Evolutionary conservation across 30 jellyfish, hydroid and myxozoan species (phyloP).

Genomic region (Phacellophora camtschatica): DNA sequence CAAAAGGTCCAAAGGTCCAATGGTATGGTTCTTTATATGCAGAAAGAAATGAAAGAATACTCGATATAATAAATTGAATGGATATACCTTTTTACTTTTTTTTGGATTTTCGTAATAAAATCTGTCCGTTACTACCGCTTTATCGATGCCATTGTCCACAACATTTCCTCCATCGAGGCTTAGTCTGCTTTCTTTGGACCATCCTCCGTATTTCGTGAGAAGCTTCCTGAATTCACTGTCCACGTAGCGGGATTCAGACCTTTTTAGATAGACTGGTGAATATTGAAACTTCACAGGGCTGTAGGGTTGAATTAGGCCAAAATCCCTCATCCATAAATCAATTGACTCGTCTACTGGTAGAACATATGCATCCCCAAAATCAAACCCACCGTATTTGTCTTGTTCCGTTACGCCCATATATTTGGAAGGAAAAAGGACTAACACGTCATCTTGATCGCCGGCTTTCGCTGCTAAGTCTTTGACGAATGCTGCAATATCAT

Average conservation of each 20-base stretch:
- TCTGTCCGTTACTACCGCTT: slow-evolving; percentile 52
- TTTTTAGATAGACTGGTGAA: slow-evolving; percentile 45
- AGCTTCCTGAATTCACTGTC: slow-evolving; percentile 25
- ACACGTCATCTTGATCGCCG: slow-evolving; percentile 34
- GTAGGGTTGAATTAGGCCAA: slow-evolving; percentile 42
- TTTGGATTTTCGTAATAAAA: slow-evolving; percentile 30
- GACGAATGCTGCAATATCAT: slow-evolving; percentile 47
- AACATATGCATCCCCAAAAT: slow-evolving; percentile 42
- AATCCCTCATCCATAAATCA: slow-evolving; percentile 64
- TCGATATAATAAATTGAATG: not conserved
- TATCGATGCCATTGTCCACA: slow-evolving; percentile 57
- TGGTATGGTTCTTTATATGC: no score
- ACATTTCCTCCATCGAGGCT: slow-evolving; percentile 64
- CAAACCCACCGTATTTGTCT: slow-evolving; percentile 24
- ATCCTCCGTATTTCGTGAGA: slow-evolving; percentile 9
- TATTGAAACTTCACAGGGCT: slow-evolving; percentile 47
- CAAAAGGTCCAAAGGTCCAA: no score
- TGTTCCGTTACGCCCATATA: not conserved
- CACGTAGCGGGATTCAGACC: slow-evolving; percentile 40
- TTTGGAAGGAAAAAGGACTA: slow-evolving; percentile 47
- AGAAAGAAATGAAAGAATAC: no score
- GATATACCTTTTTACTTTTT: not conserved
- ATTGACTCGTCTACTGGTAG: slow-evolving; percentile 31
- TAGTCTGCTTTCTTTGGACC: not conserved
- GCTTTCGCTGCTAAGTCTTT: slow-evolving; percentile 57